Evolutionary conservation across 2,113 vertebrate genomes (phyloP), one percentile per base, ranked within the genome.

Genomic region (Mastomys natalensis): DNA sequence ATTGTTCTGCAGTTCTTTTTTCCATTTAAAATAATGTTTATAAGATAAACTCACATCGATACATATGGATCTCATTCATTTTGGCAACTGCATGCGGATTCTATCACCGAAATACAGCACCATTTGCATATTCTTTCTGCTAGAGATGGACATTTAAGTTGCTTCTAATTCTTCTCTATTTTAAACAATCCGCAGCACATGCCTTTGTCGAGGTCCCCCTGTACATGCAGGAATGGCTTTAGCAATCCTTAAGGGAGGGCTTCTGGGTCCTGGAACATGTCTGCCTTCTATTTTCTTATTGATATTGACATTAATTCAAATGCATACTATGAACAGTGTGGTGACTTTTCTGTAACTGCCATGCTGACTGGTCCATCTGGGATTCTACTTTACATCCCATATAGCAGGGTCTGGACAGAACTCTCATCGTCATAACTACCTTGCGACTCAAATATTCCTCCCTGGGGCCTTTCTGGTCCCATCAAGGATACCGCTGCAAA

Each of bases 71-170:
- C 70, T 89, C 40, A 43, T 92, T 90, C 66, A 73, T 87, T 92
- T 85, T 78, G 91, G 70, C 53, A 80, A 51, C 45, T 45, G 34
- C 22, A 73, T 66, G 62, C 72, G 62, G 89, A 94, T 94, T 92
- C 85, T 31, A 92, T 70, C 93, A 64, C 4, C 7, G 60, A 70
- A 94, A 53, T 53, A 85, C 72, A 94, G 55, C 15, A 45, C 48
- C 29, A 45, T 94, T 89, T 72, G 53, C 81, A 43, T 37, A 82
- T 51, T 48, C 68, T 81, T 66, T 81, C 74, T 81, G 45, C 74
- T 64, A 12, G 29, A n/a, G 48, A 87, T 68, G 55, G 66, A 21
- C 58, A 26, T 31, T 81, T 90, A 62, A 55, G 34, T 73, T 87
- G 72, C 43, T 91, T 91, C 31, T 43, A 87, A 5, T 76, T 96